These are phyloP conservation scores for Saccostrea cuccullata DNA, from an alignment of 1,140 invertebrate species.

Conservation along the genomic window DNA sequence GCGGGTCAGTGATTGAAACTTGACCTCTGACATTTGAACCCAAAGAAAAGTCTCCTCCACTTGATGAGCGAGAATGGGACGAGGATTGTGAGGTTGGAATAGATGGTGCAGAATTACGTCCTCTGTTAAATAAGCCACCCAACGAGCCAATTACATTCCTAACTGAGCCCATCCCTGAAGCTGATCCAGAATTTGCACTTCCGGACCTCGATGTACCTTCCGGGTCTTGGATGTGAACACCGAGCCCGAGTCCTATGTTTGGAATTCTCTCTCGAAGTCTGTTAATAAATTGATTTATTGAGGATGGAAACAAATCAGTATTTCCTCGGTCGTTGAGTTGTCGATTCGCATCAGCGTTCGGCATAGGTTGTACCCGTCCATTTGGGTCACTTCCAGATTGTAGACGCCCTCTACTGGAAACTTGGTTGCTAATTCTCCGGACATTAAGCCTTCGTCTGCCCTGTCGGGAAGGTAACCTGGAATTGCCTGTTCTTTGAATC, in stretches of 20 bases:
- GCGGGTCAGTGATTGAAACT: not conserved
- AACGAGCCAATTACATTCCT: not conserved
- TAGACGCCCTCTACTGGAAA: slow-evolving; percentile 4
- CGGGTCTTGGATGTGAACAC: not conserved
- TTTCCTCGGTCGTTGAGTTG: not conserved
- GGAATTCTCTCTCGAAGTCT: slow-evolving; percentile 34
- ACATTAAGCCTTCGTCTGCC: not conserved
- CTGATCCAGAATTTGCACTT: not conserved
- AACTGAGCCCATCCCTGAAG: not conserved
- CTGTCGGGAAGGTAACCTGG: not conserved
- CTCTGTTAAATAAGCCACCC: not conserved
- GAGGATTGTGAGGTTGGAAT: not conserved
- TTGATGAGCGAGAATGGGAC: not conserved
- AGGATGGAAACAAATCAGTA: not conserved
- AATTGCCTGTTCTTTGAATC: not conserved
- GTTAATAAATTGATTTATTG: slow-evolving; percentile 29
- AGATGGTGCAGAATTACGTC: not conserved
- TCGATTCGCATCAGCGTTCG: not conserved
- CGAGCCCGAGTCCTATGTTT: slow-evolving; percentile 38
- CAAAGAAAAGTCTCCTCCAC: not conserved
- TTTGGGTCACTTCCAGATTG: not conserved
- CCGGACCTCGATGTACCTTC: slow-evolving; percentile 14
- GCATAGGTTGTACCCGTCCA: not conserved
- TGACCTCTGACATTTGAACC: slow-evolving; percentile 18
- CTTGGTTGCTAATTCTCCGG: not conserved